Base-by-base conservation (phyloP, 2,888 invertebrate genomes). In the Amiota communis region DNA sequence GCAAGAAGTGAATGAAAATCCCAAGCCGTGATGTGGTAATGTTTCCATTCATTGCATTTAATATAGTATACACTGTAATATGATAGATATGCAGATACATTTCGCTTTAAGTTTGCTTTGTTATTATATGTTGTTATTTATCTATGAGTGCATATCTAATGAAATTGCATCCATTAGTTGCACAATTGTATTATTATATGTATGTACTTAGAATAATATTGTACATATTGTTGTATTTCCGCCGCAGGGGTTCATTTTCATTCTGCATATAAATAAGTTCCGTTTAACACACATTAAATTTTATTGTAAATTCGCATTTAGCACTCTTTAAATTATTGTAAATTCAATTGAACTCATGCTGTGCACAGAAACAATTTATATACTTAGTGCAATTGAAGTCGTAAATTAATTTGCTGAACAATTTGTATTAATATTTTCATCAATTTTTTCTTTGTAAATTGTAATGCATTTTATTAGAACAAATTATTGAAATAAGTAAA, bases 151-250 rank as follows among this genome's bases (percentile, higher is more conserved):
- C 65, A 11, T 49, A 65, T 65, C 12, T 65, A 65, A 65, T 65
- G 65, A 65, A 48, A 48, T 17, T 65, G 65, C 17, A 65, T 65
- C 65, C 48, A 65, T 65, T 65, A 65, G 65, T 48, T 65, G 47
- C 17, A 48, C 65, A 65, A 65, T 65, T 36, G 36, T 12, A 17
- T 48, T 2, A 17, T 65, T 15, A 0, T n/a, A n/a, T n/a, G n/a
- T n/a, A n/a, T n/a, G n/a, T 64, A 10, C n/a, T 64, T 65, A 6
- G 36, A 36, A 6, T 36, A 36, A 36, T 36, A 15, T 65, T 65
- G 47, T 65, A 48, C 47, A 15, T 17, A 10, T 48, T 65, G 48
- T 17, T 65, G 17, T 65, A 6, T 65, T 65, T 15, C 13, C 15
- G 48, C 48, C 17, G 63, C 36, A 36, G 59, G 10, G 20, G 63